These are phyloP conservation scores for Resseliella maxima DNA, from an alignment of 2,888 invertebrate genomes.

Conservation along the genomic window DNA sequence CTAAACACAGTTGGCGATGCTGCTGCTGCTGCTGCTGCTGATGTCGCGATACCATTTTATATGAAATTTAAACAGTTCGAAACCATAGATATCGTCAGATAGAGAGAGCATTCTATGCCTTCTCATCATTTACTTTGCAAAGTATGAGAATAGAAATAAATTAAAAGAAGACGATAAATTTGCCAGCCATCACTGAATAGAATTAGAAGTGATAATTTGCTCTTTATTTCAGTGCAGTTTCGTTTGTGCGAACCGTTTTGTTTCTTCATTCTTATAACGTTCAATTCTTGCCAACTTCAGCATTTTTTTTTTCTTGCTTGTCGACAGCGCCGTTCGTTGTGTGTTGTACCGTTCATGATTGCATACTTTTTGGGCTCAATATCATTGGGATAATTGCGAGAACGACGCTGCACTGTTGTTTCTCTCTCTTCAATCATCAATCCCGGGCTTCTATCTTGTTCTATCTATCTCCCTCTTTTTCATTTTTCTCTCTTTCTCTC, in stretches of 20 bases:
- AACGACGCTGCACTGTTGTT: background rate
- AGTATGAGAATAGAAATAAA: slow-evolving; percentile 9
- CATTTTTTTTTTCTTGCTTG: background rate
- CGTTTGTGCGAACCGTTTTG: slow-evolving; percentile 43
- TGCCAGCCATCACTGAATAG: slow-evolving; percentile 35
- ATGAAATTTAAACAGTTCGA: background rate
- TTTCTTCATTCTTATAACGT: slow-evolving; percentile 49
- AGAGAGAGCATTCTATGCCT: slow-evolving; percentile 5
- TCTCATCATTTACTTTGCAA: background rate
- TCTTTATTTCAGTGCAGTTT: slow-evolving; percentile 37
- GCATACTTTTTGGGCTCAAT: background rate
- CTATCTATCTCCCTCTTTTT: too few species aligned
- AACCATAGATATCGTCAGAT: background rate
- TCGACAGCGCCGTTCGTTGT: background rate
- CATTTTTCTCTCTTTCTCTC: background rate
- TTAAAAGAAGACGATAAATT: background rate
- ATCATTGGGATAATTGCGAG: background rate
- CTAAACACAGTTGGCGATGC: background rate
- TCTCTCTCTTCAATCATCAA: background rate
- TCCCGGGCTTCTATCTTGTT: too few species aligned
- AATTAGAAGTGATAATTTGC: slow-evolving; percentile 47
- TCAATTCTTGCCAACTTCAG: background rate
- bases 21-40: background rate
- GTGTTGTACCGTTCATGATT: slow-evolving; percentile 2
- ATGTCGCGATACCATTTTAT: background rate